Evolutionary conservation across 2,113 vertebrate genomes (phyloP).

Genomic region (Tachuris rubrigastra): DNA sequence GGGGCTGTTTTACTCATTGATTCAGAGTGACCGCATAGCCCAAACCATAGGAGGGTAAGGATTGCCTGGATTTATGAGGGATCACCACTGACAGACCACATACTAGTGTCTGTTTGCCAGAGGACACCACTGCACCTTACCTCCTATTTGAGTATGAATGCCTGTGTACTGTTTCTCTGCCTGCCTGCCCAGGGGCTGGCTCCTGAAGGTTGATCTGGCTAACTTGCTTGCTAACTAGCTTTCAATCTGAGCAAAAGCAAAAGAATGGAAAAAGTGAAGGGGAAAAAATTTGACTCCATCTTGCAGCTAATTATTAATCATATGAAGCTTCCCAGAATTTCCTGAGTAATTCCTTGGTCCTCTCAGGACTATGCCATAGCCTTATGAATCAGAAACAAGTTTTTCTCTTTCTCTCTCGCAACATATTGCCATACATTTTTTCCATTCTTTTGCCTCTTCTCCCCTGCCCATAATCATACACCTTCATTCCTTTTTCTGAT

Average conservation of each 20-base stretch:
- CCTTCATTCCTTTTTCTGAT: neutral
- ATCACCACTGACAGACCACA: neutral
- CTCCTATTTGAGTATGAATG: neutral
- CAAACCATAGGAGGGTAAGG: neutral
- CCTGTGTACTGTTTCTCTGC: neutral
- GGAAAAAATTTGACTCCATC: neutral
- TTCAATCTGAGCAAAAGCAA: neutral
- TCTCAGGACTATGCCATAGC: neutral
- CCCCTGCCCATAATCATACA: neutral
- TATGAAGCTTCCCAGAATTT: neutral
- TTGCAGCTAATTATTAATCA: constrained; percentile 39
- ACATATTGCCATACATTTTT: neutral
- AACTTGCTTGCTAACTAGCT: neutral
- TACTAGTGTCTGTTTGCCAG: neutral
- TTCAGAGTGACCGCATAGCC: neutral
- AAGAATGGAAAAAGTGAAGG: neutral
- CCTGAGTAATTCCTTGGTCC: neutral
- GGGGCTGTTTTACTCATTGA: neutral
- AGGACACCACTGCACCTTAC: neutral
- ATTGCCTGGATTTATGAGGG: neutral
- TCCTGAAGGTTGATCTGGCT: neutral
- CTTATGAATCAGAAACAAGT: neutral
- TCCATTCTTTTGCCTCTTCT: neutral
- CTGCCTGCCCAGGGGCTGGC: neutral
- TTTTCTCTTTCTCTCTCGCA: neutral